Base-by-base conservation (phyloP, 2,888 invertebrate species). In the Tipula lateralis region DNA sequence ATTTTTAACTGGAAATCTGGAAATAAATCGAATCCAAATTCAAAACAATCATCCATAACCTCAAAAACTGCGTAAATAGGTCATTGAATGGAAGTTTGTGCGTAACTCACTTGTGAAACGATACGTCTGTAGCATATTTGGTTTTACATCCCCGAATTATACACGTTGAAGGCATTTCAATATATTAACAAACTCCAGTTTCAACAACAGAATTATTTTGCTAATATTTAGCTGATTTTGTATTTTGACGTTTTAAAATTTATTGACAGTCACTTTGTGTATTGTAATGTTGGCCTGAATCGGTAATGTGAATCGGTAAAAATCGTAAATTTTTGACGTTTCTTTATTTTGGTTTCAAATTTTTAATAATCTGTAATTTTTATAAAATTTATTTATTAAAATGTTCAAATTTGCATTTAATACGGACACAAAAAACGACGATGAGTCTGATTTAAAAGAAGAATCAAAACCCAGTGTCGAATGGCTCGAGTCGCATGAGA, bases 91-190 rank as follows among this genome's bases (percentile, higher is more conserved):
- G n/a, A 16, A n/a, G 5, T 44, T 29, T 24, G 13, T 19, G 36
- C 2, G 19, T 6, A 6, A 84, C 86, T 87, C 85, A 90, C 90
- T 90, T 90, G 86, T 90, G 90, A 85, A 90, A 90, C 0, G 90
- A 90, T 4, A 90, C 88, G 86, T 89, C 89, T 1, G 88, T 90
- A 0, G 88, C 87, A 86, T 90, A 90, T 88, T 88, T 90, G 85
- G 88, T 88, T 87, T 89, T 88, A 85, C 90, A 90, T 86, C 88
- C 89, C 1, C 87, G 86, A 16, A 90, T 89, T n/a, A 88, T 89
- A 86, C 90, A 90, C 86, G 89, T 89, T 66, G 90, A 89, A 2
- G 90, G 90, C 90, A 90, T 90, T 30, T 83, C 30, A n/a, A 0
- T n/a, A 13, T 13, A 29, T 83, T 66, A 7, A n/a, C n/a, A n/a